A percentile compares a stretch with the other conserved stretches of the same genome.
These are phyloP conservation scores for Globodera ellingtonae DNA, from an alignment of 1,140 invertebrate genomes.

Conservation along the genomic window DNA sequence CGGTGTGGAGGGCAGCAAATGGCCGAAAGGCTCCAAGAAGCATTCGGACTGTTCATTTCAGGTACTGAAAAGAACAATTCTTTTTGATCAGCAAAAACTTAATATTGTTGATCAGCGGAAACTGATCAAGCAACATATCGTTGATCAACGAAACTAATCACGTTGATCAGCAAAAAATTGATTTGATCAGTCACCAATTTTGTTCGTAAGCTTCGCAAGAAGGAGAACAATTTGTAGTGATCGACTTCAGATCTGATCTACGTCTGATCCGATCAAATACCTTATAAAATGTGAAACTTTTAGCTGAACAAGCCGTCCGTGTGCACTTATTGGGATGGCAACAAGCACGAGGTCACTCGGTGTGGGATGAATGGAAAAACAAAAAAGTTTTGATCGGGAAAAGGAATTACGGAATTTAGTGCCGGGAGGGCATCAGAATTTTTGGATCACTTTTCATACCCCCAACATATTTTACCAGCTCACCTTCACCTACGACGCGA, in stretches of 20 bases:
- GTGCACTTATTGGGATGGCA: constrained; percentile 57
- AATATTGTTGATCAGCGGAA: too few relatives aligned
- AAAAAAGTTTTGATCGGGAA: too few relatives aligned
- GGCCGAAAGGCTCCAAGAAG: constrained; percentile 19
- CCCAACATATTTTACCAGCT: constrained; percentile 39
- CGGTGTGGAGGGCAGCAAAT: constrained; percentile 22
- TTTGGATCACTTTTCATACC: neutral
- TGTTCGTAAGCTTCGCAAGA: too few relatives aligned
- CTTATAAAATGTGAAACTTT: constrained; percentile 24
- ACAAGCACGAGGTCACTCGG: constrained; percentile 47
- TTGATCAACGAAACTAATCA: too few relatives aligned
- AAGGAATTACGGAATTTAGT: neutral
- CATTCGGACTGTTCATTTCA: constrained; percentile 47
- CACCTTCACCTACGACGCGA: constrained; percentile 51
- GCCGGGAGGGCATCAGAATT: too few relatives aligned
- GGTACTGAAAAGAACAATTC: neutral
- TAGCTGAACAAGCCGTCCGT: constrained; percentile 46
- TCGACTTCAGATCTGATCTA: too few relatives aligned
- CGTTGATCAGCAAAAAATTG: too few relatives aligned
- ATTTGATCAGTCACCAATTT: too few relatives aligned
- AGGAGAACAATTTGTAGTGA: too few relatives aligned
- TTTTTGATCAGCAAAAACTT: too few relatives aligned
- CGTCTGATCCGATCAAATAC: too few relatives aligned
- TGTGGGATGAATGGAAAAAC: neutral
- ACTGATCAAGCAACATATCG: too few relatives aligned